These are phyloP conservation scores for Sepioteuthis lessoniana DNA, from an alignment of 2,888 invertebrate species.

Conservation along the genomic window DNA sequence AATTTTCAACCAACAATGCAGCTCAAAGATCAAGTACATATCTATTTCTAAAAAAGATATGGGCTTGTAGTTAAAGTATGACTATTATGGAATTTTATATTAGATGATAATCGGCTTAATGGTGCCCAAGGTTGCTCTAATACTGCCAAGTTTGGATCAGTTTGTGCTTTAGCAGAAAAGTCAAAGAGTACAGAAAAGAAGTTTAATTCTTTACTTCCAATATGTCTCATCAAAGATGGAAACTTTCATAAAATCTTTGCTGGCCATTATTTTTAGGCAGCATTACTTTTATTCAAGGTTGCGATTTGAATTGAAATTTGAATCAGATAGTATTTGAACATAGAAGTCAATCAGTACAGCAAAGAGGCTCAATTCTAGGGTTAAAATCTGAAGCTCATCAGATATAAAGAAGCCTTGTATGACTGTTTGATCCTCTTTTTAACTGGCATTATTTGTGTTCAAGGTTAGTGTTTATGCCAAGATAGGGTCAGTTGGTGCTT, in stretches of 20 bases:
- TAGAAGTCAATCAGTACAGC: neutral
- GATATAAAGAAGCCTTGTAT: neutral
- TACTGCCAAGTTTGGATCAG: conserved; percentile 1
- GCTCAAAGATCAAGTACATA: neutral
- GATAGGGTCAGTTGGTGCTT: neutral
- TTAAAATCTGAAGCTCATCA: neutral
- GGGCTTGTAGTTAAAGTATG: neutral
- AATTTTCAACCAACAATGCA: neutral
- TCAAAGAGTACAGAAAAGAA: neutral
- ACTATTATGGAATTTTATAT: conserved; percentile 11
- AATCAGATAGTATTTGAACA: neutral
- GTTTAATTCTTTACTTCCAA: neutral
- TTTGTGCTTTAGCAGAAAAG: neutral
- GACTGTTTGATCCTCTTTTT: conserved; percentile 25
- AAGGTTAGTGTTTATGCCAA: neutral
- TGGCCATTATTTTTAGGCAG: neutral
- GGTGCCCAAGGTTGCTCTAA: neutral
- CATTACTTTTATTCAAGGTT: neutral
- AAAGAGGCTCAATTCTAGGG: neutral
- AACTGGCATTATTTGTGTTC: neutral
- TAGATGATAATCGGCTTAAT: conserved; percentile 14
- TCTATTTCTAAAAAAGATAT: neutral
- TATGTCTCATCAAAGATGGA: neutral
- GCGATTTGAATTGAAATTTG: neutral
- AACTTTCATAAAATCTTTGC: neutral